Conservation (phyloP, 2,113 vertebrate species). For the Otis tarda region DNA sequence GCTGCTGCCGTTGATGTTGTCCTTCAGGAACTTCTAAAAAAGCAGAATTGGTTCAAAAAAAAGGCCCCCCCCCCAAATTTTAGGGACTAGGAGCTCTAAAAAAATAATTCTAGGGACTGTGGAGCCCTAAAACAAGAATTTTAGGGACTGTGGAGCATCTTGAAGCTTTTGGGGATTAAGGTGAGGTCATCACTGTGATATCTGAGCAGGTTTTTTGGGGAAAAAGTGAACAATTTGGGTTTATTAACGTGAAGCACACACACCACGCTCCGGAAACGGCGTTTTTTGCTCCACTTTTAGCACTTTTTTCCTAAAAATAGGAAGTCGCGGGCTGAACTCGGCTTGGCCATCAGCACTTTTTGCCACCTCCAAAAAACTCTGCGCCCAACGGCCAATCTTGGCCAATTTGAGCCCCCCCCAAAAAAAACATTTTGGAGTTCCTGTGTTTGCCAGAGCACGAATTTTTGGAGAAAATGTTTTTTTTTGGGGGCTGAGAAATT, state of each 20-base stretch:
- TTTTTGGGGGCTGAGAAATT: fast-evolving
- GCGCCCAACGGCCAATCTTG: not conserved
- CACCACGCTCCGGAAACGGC: fast-evolving
- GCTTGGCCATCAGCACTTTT: fast-evolving
- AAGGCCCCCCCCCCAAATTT: too few relatives aligned
- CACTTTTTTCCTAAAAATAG: not conserved
- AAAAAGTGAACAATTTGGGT: not conserved
- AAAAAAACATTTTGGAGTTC: fast-evolving
- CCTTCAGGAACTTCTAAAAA: not conserved
- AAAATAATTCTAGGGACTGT: fast-evolving
- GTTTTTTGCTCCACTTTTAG: not conserved
- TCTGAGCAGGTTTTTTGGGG: not conserved
- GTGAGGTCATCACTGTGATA: fast-evolving
- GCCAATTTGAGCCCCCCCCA: not conserved
- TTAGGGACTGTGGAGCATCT: not conserved
- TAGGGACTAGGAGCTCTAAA: not conserved
- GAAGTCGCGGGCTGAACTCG: fast-evolving
- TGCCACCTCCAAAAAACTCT: too few relatives aligned
- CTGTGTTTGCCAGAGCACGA: too few relatives aligned
- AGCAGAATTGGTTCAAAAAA: not conserved
- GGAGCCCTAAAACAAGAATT: too few relatives aligned
- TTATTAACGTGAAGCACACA: fast-evolving
- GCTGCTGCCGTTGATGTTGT: not conserved
- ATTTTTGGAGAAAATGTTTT: not conserved
- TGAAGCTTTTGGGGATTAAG: not conserved